phyloP scores from a whole-genome alignment of 2,888 invertebrate species.

The Aquatica leii region DNA sequence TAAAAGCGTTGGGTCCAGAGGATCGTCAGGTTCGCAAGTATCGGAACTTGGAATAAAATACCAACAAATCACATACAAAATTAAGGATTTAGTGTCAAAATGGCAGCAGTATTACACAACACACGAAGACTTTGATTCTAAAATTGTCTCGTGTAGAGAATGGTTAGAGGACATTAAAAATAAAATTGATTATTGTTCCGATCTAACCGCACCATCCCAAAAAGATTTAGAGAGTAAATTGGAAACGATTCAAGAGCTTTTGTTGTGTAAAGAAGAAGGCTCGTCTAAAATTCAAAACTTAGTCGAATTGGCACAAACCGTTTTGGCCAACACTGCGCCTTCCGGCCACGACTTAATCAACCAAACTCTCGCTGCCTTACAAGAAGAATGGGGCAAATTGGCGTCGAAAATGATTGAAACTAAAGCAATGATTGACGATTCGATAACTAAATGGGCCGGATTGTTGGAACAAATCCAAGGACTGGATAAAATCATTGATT shows the following conservation, averaged over 20 bases:
- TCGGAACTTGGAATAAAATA: conserved; percentile 93
- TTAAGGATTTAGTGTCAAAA: conserved; percentile 88
- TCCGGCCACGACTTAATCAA: conserved; percentile 88
- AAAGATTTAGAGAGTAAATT: conserved; percentile 87
- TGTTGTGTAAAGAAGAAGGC: conserved; percentile 93
- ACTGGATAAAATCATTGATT: conserved; percentile 81
- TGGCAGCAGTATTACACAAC: conserved; percentile 92
- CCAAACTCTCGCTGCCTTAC: conserved; percentile 79
- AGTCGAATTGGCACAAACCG: conserved; percentile 90
- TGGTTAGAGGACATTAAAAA: conserved; percentile 86
- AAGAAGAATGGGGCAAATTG: conserved; percentile 89
- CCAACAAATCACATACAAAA: conserved; percentile 87
- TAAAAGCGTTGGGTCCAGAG: conserved; percentile 76
- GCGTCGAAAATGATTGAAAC: conserved; percentile 90
- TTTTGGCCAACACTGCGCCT: conserved; percentile 90
- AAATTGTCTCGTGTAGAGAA: conserved; percentile 78
- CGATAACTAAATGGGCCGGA: conserved; percentile 91
- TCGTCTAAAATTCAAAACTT: conserved; percentile 86
- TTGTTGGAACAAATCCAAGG: conserved; percentile 88
- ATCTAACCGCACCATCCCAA: conserved; percentile 81
- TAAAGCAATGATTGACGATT: conserved; percentile 86
- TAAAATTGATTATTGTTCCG: conserved; percentile 87
- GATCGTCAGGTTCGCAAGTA: conserved; percentile 78
- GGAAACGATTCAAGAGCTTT: conserved; percentile 83
- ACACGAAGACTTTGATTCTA: conserved; percentile 87